Evolutionary conservation across 2,797 vertebrate species (phyloP).

Genomic region (Danio tinwini): DNA sequence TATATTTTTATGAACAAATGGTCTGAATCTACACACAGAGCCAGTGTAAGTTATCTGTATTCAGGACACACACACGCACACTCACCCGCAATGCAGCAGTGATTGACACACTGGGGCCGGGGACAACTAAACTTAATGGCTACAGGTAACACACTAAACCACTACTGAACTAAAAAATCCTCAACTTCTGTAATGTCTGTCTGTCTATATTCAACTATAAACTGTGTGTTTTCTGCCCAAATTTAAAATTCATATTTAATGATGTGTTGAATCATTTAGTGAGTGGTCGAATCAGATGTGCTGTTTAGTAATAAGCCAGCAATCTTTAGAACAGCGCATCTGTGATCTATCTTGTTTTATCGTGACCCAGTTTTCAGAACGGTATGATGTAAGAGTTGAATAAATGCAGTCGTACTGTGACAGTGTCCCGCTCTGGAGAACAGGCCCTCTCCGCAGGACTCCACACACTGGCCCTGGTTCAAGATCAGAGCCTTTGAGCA

Average conservation of each 20-base stretch:
- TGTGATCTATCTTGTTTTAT: conserved; percentile 16
- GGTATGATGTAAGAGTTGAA: conserved; percentile 60
- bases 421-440: conserved; percentile 81
- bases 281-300: background rate
- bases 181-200: background rate
- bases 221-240: background rate
- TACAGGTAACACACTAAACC: conserved; percentile 6
- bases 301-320: background rate
- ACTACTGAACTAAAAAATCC: background rate
- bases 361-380: conserved; percentile 24
- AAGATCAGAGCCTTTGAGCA: conserved; percentile 77
- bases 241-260: background rate
- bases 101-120: conserved; percentile 36
- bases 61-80: conserved; percentile 45
- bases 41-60: conserved; percentile 42
- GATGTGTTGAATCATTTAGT: background rate
- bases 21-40: conserved; percentile 1
- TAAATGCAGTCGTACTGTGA: conserved; percentile 78
- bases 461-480: conserved; percentile 83
- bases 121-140: conserved; percentile 6
- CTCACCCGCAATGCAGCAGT: conserved; percentile 33
- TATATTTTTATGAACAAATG: conserved; percentile 5
- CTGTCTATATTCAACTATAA: background rate
- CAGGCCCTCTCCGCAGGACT: conserved; percentile 85
- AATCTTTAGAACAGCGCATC: background rate